These are phyloP conservation scores for Melipona bicolor DNA, from an alignment of 2,888 invertebrate genomes.

Conservation along the genomic window DNA sequence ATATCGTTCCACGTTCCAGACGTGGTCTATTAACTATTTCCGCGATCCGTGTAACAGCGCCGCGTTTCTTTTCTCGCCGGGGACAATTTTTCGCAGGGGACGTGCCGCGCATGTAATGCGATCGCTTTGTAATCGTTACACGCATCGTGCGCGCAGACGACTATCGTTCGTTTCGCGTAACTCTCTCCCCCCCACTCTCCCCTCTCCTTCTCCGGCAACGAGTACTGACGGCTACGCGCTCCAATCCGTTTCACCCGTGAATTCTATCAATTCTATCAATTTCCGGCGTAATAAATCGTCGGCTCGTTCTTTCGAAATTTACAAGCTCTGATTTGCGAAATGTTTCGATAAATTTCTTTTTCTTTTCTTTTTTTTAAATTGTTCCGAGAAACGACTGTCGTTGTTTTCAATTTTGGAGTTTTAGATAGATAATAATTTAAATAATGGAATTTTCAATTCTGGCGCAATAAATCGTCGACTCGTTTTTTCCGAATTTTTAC, in stretches of 20 bases:
- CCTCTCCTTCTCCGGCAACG: no score
- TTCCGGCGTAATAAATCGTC: neutral
- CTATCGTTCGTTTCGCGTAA: slow-evolving; percentile 21
- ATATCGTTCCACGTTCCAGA: slow-evolving; percentile 44
- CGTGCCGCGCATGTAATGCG: slow-evolving; percentile 47
- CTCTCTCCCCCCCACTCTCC: neutral
- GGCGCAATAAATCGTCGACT: neutral
- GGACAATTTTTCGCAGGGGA: slow-evolving; percentile 52
- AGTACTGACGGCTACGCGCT: slow-evolving; percentile 23
- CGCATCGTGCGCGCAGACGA: slow-evolving; percentile 31
- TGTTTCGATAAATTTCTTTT: neutral
- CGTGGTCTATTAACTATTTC: slow-evolving; percentile 55
- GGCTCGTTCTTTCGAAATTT: neutral
- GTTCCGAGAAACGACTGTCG: no score
- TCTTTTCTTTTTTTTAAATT: neutral
- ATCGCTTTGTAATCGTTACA: slow-evolving; percentile 57
- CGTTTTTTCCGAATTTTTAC: neutral
- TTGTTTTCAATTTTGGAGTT: no score
- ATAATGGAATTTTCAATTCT: neutral
- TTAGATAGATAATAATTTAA: no score
- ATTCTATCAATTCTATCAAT: neutral
- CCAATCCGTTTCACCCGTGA: neutral
- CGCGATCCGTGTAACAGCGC: slow-evolving; percentile 45
- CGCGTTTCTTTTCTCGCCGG: slow-evolving; percentile 48
- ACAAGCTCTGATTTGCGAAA: neutral